phyloP scores from a whole-genome alignment of 2,113 vertebrate species.

The Baryphthengus martii region DNA sequence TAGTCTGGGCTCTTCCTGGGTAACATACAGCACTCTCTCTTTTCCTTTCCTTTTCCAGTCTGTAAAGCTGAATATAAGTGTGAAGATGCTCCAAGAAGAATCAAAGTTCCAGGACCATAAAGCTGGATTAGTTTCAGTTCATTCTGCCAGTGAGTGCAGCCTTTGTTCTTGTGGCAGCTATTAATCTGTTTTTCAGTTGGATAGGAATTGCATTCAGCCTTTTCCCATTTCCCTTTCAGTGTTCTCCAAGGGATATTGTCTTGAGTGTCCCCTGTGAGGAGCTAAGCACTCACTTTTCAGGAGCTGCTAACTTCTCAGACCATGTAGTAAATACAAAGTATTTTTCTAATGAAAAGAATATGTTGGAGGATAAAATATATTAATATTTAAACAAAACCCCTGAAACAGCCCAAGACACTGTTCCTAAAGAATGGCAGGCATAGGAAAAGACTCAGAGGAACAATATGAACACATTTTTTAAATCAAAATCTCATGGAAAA shows the following conservation, averaged over 20 bases:
- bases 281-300: not conserved
- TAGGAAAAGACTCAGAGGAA: slow-evolving; percentile 1
- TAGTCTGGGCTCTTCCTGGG: not conserved
- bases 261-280: not conserved
- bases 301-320: not conserved
- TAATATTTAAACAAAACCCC: not conserved
- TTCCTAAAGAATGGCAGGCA: not conserved
- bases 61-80: not conserved
- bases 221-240: not conserved
- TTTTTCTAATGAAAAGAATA: not conserved
- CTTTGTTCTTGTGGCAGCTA: not conserved
- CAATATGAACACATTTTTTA: slow-evolving; percentile 39
- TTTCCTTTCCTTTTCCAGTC: not conserved
- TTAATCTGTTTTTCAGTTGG: not conserved
- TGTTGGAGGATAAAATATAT: slow-evolving; percentile 18
- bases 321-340: not conserved
- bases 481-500: slow-evolving; percentile 45
- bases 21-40: not conserved
- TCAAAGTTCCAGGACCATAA: not conserved
- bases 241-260: not conserved
- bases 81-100: not conserved
- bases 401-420: not conserved
- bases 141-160: accelerated
- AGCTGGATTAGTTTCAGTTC: not conserved
- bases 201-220: not conserved